These are phyloP conservation scores for Coreius guichenoti DNA, from an alignment of 2,797 vertebrate genomes.

Conservation along the genomic window DNA sequence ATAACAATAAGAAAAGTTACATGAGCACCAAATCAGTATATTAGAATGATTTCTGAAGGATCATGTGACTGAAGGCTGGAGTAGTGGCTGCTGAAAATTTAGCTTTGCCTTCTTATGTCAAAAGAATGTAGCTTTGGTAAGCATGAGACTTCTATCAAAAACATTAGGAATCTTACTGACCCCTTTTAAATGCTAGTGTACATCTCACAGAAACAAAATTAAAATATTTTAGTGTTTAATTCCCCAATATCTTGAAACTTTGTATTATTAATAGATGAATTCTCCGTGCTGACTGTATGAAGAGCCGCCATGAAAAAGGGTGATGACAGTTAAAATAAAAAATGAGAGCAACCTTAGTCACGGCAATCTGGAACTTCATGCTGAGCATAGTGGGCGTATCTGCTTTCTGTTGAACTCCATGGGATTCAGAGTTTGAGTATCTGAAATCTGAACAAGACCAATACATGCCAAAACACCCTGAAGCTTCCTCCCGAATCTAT, in stretches of 20 bases:
- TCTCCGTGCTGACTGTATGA: background rate
- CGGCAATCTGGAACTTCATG: constrained; percentile 6
- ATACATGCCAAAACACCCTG: constrained; percentile 39
- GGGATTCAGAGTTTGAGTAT: constrained; percentile 29
- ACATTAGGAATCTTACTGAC: background rate
- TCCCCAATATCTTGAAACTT: background rate
- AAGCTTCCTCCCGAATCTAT: constrained; percentile 39
- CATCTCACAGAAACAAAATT: background rate
- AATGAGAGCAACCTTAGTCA: constrained; percentile 23
- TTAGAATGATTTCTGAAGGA: background rate
- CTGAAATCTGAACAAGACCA: constrained; percentile 47
- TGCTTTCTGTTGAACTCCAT: constrained; percentile 34
- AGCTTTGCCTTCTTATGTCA: background rate
- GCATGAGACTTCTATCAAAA: too few relatives aligned
- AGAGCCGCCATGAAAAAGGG: background rate
- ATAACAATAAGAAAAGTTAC: background rate
- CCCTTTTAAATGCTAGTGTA: background rate
- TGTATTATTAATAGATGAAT: background rate
- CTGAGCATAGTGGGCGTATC: constrained; percentile 23
- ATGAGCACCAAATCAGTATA: background rate
- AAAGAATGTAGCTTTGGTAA: background rate
- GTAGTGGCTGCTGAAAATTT: background rate
- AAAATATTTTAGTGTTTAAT: background rate
- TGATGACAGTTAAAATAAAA: background rate
- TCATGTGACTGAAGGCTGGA: background rate